Evolutionary conservation across 2,888 invertebrate genomes (phyloP), one percentile per base, ranked within the genome.

Genomic region (Panorpa germanica): DNA sequence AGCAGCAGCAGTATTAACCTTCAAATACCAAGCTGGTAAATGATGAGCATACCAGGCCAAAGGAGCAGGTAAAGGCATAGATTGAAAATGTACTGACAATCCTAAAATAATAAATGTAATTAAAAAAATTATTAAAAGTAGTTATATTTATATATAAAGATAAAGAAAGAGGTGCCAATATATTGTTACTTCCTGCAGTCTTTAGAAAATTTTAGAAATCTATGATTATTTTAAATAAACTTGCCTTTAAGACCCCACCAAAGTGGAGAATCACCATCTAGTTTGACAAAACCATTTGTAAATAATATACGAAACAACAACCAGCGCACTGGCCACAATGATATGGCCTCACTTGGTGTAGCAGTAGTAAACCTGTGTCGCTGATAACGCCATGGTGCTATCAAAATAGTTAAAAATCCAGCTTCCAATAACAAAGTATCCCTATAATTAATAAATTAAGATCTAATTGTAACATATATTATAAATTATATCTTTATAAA

Each of bases 361-460:
- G 48, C 52, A 37, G 47, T 48, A 21, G 55, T 53, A 9, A 52
- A 53, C 28, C 49, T 51, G 17, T 55, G 47, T 17, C 51, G 46
- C 20, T 54, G 50, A 29, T 54, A 55, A 9, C 61, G 42, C 17
- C 70, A 48, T 3, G 77, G 77, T 11, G 80, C 74, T n/a, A 76
- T 57, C 9, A 81, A 45, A 25, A 72, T 57, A 15, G 70, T 63
- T 16, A 80, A 48, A 43, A 77, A 68, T 18, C 81, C 81, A 29
- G 69, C 61, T 54, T 82, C 82, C 35, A 81, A 47, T 17, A 82
- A 53, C 19, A 82, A 55, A 35, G 65, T 63, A 49, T 82, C 82
- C 69, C 76, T 75, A 42, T 19, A 40, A 39, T 40, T 39, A 19
- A 32, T 25, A 38, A 39, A 38, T 18, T n/a, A n/a, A n/a, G n/a